Evolutionary conservation across 2,888 invertebrate species (phyloP).

Genomic region (Leucophenga montana): DNA sequence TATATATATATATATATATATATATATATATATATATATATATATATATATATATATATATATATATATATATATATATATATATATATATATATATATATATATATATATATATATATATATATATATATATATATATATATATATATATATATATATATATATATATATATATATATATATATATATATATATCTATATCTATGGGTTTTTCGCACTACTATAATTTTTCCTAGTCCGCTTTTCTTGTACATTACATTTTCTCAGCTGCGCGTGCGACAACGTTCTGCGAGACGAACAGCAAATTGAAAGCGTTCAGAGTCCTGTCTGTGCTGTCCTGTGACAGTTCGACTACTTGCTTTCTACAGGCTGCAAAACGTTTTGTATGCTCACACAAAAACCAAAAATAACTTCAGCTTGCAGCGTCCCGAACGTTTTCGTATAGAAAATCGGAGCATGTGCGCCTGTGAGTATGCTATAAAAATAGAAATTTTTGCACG

Average conservation of each 20-base stretch:
- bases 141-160: constrained; percentile 36
- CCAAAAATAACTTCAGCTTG: constrained; percentile 21
- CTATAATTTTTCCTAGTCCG: constrained; percentile 37
- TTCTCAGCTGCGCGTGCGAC: constrained; percentile 61
- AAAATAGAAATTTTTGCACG: constrained; percentile 36
- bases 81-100: constrained; percentile 43
- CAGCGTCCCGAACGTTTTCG: neutral
- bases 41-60: constrained; percentile 36
- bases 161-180: constrained; percentile 44
- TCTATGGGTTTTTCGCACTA: neutral
- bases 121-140: constrained; percentile 45
- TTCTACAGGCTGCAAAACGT: constrained; percentile 8
- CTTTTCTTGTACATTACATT: constrained; percentile 51
- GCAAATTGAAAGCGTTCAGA: constrained; percentile 35
- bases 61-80: constrained; percentile 44
- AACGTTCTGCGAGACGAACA: constrained; percentile 54
- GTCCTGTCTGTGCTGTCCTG: neutral
- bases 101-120: constrained; percentile 31
- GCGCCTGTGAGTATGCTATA: constrained; percentile 48
- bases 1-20: constrained; percentile 31
- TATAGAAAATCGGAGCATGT: neutral
- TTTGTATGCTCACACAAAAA: neutral
- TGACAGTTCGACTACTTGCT: neutral
- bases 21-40: constrained; percentile 45
- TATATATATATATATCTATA: constrained; percentile 46